These are phyloP conservation scores for Syngnathus rostellatus DNA, from an alignment of 2,797 vertebrate genomes.

Conservation along the genomic window DNA sequence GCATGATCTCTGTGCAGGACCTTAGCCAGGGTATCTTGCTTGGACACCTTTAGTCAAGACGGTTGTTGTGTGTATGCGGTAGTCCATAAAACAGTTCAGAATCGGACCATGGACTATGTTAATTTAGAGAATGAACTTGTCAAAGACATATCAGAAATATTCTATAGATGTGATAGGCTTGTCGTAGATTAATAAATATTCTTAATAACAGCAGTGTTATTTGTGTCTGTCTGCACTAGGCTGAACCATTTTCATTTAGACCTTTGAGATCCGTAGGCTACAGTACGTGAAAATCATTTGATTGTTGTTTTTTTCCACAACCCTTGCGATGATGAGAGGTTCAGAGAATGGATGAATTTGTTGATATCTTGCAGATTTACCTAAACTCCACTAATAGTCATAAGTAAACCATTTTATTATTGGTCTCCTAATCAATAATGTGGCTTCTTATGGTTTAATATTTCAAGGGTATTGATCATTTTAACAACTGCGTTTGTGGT, in stretches of 20 bases:
- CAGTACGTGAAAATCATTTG: too few relatives aligned
- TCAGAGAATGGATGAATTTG: too few relatives aligned
- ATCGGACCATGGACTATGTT: background rate
- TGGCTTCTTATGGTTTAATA: conserved; percentile 95
- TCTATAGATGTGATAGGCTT: too few relatives aligned
- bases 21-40: background rate
- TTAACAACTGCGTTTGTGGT: conserved; percentile 87
- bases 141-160: too few relatives aligned
- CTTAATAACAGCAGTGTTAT: too few relatives aligned
- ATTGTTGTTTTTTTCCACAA: too few relatives aligned
- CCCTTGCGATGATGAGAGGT: too few relatives aligned
- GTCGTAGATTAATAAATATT: too few relatives aligned
- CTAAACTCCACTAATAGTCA: conserved; percentile 70
- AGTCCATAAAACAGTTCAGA: background rate
- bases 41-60: background rate
- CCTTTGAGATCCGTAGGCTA: too few relatives aligned
- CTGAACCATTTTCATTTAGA: too few relatives aligned
- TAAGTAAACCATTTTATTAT: conserved; percentile 98
- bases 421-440: conserved; percentile 87
- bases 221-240: too few relatives aligned
- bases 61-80: background rate
- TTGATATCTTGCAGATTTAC: conserved; percentile 57
- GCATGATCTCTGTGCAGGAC: conserved; percentile 2
- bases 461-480: conserved; percentile 96
- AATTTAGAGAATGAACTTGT: too few relatives aligned